A percentile compares a stretch with the other conserved stretches of the same genome.
phyloP scores from a whole-genome alignment of 1,140 invertebrate species.

The Belonocnema kinseyi region DNA sequence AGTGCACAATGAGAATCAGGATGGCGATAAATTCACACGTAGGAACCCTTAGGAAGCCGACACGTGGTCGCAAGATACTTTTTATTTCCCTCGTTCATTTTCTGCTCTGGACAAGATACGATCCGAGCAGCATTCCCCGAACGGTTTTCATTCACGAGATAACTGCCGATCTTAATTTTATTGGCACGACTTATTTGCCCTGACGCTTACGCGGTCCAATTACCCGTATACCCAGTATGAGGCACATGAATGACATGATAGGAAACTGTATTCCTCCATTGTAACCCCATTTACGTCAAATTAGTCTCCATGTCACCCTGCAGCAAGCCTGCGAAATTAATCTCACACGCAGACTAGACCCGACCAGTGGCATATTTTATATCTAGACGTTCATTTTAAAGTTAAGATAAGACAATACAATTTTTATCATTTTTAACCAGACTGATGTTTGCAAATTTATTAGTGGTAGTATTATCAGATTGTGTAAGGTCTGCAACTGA shows the following conservation, averaged over 20 bases:
- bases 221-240: constrained; percentile 55
- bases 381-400: no score
- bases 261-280: constrained; percentile 71
- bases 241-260: constrained; percentile 64
- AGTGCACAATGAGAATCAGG: neutral
- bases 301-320: constrained; percentile 67
- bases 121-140: constrained; percentile 10
- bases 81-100: constrained; percentile 6
- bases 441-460: no score
- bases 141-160: constrained; percentile 5
- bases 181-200: constrained; percentile 43
- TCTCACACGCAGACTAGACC: constrained; percentile 57
- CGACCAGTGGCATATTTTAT: constrained; percentile 34
- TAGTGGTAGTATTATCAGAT: neutral
- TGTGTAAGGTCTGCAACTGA: constrained; percentile 9
- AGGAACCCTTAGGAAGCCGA: neutral
- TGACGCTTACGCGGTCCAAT: constrained; percentile 55
- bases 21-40: constrained; percentile 1
- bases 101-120: neutral
- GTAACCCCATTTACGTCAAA: constrained; percentile 71
- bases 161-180: constrained; percentile 43
- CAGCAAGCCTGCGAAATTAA: constrained; percentile 67
- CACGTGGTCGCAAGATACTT: neutral
- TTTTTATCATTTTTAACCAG: no score
- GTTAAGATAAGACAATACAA: no score